Conservation (phyloP, 2,888 invertebrate genomes). For the Agonopterix subpropinquella region DNA sequence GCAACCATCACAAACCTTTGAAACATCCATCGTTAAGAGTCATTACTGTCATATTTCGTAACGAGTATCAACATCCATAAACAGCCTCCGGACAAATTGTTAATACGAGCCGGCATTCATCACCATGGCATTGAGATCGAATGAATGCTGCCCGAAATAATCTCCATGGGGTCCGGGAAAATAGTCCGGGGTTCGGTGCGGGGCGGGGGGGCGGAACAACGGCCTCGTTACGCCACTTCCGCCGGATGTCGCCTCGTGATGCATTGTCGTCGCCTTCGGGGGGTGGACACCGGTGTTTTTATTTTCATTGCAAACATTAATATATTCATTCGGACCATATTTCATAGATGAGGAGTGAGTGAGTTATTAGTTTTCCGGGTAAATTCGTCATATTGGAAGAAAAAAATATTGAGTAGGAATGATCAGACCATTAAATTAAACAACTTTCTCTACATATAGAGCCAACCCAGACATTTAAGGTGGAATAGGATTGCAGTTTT, state of each 20-base stretch:
- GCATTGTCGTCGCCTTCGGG: conserved; percentile 58
- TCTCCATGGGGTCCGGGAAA: conserved; percentile 39
- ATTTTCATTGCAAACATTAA: conserved; percentile 59
- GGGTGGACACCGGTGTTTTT: conserved; percentile 63
- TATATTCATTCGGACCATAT: conserved; percentile 29
- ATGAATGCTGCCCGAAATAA: conserved; percentile 60
- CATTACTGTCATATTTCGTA: conserved; percentile 31
- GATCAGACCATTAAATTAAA: too few species aligned
- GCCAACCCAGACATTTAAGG: too few species aligned
- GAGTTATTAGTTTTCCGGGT: too few species aligned
- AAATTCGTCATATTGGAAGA: too few species aligned
- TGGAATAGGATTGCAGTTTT: too few species aligned
- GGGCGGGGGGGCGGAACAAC: conserved; percentile 49
- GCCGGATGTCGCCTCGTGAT: conserved; percentile 68
- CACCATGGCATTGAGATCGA: conserved; percentile 56
- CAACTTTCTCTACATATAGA: too few species aligned
- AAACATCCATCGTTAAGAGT: conserved; percentile 29
- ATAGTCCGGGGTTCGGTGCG: conserved; percentile 13
- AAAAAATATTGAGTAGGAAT: too few species aligned
- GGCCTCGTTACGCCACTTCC: conserved; percentile 71
- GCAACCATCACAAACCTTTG: conserved; percentile 11
- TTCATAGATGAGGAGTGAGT: not conserved
- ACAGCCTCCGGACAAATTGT: conserved; percentile 57
- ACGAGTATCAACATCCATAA: conserved; percentile 31
- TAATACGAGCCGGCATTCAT: conserved; percentile 63